Evolutionary conservation across 92 coral and sea anemone species (phyloP), one percentile per base, ranked within the genome.

Genomic region (Epizoanthus stellaris): DNA sequence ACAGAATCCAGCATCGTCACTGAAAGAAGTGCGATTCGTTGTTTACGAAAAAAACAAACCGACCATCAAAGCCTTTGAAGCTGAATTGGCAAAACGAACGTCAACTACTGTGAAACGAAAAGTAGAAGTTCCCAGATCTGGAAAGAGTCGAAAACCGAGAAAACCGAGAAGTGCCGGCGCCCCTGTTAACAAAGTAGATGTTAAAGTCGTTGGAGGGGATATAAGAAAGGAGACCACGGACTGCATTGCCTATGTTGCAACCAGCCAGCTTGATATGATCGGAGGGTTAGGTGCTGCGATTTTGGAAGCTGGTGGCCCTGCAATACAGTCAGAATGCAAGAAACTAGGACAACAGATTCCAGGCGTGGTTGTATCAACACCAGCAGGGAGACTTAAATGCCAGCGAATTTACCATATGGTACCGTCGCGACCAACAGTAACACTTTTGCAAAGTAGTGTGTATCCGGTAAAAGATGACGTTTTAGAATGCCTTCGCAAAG

Each of bases 191-290:
- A 73, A 11, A 47, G 87, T 10, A 12, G 25, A 65, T 49, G 88
- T 94, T 25, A 90, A 90, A 76, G 79, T 80, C 40, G 76, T 88
- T 17, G 6, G 64, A 59, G 98, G 98, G 14, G 92, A 92, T 82
- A 92, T 94, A 23, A 92, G 92, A 17, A 70, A 87, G 36, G 93
- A 94, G 87, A 67, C 84, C 21, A 90, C 92, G 4, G 91, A 94
- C 49, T 95, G 93, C 58, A 92, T 94, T 5, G 95, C 79, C 5
- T 88, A 73, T 21, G 52, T 74, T 20, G 66, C 98, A 0, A 87
- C 77, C 57, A 42, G 19, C 36, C 8, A 62, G 34, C 89, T 88
- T 13, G 76, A 75, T 36, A 61, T 91, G 43, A 17, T 86, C 9
- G 90, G 93, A 4, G 70, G 70, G 5, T 88, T 90, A 2, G 98